Conservation (phyloP, 1,140 invertebrate genomes). For the Pseudomyrmex cubaensis region DNA sequence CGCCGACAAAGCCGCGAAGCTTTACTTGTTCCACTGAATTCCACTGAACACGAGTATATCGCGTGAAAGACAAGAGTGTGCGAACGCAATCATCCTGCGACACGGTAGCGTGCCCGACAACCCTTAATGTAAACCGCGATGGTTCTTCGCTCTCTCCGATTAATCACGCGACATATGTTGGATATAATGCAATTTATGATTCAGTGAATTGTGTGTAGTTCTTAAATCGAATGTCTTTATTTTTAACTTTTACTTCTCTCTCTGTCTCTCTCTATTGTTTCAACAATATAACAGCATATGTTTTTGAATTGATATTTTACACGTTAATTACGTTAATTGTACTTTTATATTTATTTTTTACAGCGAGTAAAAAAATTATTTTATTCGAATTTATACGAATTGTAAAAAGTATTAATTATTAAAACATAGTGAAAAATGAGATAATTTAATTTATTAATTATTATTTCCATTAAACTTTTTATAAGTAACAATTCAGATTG, state of each 20-base stretch:
- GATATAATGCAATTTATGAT: constrained; percentile 32
- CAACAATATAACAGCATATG: not conserved
- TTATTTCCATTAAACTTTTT: too few relatives aligned
- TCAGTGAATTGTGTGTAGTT: not conserved
- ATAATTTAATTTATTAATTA: too few relatives aligned
- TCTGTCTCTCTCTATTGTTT: not conserved
- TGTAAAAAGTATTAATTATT: too few relatives aligned
- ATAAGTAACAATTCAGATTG: too few relatives aligned
- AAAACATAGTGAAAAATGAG: too few relatives aligned
- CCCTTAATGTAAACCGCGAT: constrained; percentile 36
- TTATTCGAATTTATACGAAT: too few relatives aligned
- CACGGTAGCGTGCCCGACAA: constrained; percentile 2
- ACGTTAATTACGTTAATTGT: too few relatives aligned
- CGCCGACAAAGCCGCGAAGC: constrained; percentile 13
- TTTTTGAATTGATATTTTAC: not conserved
- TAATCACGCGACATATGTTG: constrained; percentile 17
- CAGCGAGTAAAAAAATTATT: too few relatives aligned
- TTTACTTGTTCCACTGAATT: not conserved
- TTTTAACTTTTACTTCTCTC: not conserved
- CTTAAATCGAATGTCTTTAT: not conserved
- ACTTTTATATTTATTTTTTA: too few relatives aligned
- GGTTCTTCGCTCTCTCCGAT: constrained; percentile 14
- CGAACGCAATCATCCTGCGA: constrained; percentile 31
- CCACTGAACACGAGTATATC: not conserved
- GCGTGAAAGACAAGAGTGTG: constrained; percentile 32